Evolutionary conservation across 2,113 vertebrate genomes (phyloP).

Genomic region (Lophius piscatorius): DNA sequence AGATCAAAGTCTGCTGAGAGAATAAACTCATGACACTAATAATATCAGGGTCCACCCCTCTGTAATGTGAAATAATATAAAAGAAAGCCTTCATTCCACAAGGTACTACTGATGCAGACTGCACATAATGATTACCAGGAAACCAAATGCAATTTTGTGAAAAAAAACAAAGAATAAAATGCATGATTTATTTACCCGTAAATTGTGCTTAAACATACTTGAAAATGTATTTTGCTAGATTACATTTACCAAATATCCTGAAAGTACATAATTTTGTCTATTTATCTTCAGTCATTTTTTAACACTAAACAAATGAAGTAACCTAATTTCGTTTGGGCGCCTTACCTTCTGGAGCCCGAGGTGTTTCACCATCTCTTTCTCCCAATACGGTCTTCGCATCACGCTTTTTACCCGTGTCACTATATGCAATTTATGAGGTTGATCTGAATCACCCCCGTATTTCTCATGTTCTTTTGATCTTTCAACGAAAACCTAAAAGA

Average conservation of each 20-base stretch:
- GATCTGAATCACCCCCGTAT: slow-evolving; percentile 90
- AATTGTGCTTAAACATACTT: too few relatives aligned
- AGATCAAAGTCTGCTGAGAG: too few relatives aligned
- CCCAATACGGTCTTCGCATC: slow-evolving; percentile 91
- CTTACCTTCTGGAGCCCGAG: slow-evolving; percentile 89
- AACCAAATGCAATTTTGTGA: not conserved
- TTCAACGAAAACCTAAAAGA: slow-evolving; percentile 84
- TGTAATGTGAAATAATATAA: too few relatives aligned
- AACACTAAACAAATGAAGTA: not conserved
- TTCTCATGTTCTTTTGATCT: slow-evolving; percentile 88
- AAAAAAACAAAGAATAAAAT: too few relatives aligned
- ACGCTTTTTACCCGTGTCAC: slow-evolving; percentile 87
- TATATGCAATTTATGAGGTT: slow-evolving; percentile 93
- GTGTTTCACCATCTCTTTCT: slow-evolving; percentile 85
- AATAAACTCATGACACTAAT: too few relatives aligned
- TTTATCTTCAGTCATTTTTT: not conserved
- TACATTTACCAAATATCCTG: not conserved
- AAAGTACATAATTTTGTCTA: not conserved
- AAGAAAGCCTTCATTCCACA: too few relatives aligned
- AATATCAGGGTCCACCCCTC: too few relatives aligned
- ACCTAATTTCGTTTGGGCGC: too few relatives aligned
- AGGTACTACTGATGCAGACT: not conserved
- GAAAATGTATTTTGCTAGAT: not conserved
- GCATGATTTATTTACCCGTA: too few relatives aligned
- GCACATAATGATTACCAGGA: not conserved